Percentiles rank a stretch among this genome's conserved stretches.
These are phyloP conservation scores for Camarhynchus parvulus DNA, from an alignment of 2,113 vertebrate species.

Conservation along the genomic window DNA sequence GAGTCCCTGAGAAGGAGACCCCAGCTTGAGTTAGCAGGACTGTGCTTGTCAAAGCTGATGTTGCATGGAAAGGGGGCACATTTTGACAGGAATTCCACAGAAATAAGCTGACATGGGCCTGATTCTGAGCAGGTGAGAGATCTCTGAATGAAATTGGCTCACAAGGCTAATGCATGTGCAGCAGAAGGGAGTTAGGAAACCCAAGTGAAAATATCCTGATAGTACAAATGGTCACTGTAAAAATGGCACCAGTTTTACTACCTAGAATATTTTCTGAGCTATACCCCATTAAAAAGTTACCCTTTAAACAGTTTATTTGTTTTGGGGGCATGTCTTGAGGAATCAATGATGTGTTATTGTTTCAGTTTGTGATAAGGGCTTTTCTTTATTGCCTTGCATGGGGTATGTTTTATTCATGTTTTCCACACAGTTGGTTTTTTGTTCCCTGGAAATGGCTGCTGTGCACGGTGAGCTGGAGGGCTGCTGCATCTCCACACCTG, in stretches of 20 bases:
- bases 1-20: not conserved
- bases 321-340: not conserved
- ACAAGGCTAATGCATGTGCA: not conserved
- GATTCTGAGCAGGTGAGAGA: not conserved
- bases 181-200: not conserved
- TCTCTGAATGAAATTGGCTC: too few species aligned
- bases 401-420: slow-evolving; percentile 22
- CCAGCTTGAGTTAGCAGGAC: not conserved
- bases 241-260: not conserved
- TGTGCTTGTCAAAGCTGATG: not conserved
- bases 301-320: not conserved
- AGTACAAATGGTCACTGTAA: not conserved
- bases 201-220: not conserved
- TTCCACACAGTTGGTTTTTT: not conserved
- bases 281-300: not conserved
- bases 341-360: not conserved
- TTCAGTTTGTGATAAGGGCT: not conserved
- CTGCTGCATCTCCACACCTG: not conserved
- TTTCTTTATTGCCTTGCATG: not conserved
- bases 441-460: not conserved
- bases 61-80: not conserved
- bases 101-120: not conserved
- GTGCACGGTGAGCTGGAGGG: not conserved
- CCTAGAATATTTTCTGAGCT: not conserved
- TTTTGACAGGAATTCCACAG: not conserved